phyloP scores from a whole-genome alignment of 2,113 vertebrate genomes.

The Pelobates fuscus region DNA sequence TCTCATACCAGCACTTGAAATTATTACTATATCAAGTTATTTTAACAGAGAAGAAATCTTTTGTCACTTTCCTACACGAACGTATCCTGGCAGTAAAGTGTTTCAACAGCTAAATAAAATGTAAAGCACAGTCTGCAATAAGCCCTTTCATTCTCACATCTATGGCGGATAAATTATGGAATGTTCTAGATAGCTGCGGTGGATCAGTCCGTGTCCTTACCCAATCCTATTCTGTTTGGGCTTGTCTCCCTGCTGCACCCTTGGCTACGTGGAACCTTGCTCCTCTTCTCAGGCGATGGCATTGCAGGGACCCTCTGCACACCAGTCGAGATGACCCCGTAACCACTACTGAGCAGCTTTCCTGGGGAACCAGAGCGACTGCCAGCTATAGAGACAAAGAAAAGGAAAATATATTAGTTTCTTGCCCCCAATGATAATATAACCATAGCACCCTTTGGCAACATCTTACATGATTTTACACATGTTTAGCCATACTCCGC shows the following conservation, averaged over 20 bases:
- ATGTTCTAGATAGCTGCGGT: neutral
- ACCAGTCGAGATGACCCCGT: constrained; percentile 73
- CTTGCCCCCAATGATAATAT: neutral
- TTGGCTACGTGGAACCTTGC: constrained; percentile 92
- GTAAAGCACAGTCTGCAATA: neutral
- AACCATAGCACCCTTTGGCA: neutral
- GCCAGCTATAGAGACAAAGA: constrained; percentile 74
- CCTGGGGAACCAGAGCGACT: constrained; percentile 95
- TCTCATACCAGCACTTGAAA: no score
- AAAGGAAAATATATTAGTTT: neutral
- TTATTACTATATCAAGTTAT: no score
- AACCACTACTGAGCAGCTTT: constrained; percentile 85
- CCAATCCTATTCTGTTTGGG: constrained; percentile 88
- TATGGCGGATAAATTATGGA: neutral
- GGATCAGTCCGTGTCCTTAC: constrained; percentile 68
- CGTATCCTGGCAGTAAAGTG: neutral
- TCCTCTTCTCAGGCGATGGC: constrained; percentile 82
- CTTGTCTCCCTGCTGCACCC: constrained; percentile 97
- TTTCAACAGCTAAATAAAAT: neutral
- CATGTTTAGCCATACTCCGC: neutral
- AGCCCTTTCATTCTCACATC: neutral
- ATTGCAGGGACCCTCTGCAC: constrained; percentile 74
- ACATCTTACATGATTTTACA: neutral
- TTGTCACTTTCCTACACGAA: no score
- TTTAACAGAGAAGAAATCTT: no score